Conservation (phyloP, 2,113 vertebrate species). For the Sorex fumeus region DNA sequence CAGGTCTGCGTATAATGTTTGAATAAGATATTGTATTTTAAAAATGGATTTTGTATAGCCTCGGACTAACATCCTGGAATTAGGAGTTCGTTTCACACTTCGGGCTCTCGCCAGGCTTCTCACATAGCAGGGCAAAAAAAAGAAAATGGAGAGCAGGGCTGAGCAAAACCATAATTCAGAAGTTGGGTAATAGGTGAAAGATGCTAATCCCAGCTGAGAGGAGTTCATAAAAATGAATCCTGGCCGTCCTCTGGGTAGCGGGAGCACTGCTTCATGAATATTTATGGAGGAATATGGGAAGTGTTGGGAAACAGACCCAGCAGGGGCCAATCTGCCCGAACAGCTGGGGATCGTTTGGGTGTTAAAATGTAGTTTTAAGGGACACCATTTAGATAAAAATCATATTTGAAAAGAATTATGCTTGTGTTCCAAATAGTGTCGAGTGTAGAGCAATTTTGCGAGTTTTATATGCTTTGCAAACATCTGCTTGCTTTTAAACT, state of each 20-base stretch:
- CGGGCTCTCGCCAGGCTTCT: constrained; percentile 68
- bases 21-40: constrained; percentile 75
- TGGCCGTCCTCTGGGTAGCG: constrained; percentile 58
- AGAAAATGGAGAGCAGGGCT: constrained; percentile 52
- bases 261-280: constrained; percentile 78
- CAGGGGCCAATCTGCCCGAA: constrained; percentile 71
- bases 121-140: constrained; percentile 68
- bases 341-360: constrained; percentile 84
- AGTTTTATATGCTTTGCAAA: constrained; percentile 75
- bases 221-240: constrained; percentile 78
- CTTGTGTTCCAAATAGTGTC: constrained; percentile 72
- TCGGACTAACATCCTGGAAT: constrained; percentile 79
- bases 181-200: constrained; percentile 71
- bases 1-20: constrained; percentile 70
- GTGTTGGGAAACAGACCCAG: constrained; percentile 78
- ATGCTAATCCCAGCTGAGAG: constrained; percentile 70
- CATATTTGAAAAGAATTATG: constrained; percentile 84
- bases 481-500: constrained; percentile 84
- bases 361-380: constrained; percentile 84
- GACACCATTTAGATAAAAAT: constrained; percentile 85
- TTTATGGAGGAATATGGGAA: constrained; percentile 77
- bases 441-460: constrained; percentile 70
- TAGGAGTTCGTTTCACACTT: constrained; percentile 77
- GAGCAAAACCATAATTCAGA: constrained; percentile 77
- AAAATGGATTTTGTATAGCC: constrained; percentile 79